Conservation (phyloP, 2,888 invertebrate species). For the Melieria picta region DNA sequence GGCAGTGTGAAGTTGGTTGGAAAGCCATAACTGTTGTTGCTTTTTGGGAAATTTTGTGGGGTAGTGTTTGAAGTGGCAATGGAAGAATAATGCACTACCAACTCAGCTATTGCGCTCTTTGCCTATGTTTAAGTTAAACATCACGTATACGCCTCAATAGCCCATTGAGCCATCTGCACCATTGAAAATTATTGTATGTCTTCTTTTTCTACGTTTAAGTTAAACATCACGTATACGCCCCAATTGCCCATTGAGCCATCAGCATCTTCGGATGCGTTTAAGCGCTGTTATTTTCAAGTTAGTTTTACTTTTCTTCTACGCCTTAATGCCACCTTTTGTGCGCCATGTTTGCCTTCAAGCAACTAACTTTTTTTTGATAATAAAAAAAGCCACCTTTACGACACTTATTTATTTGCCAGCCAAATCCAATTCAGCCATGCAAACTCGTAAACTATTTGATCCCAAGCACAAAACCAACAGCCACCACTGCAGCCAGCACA, state of each 20-base stretch:
- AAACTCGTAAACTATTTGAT: slow-evolving; percentile 8
- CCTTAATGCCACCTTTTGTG: too few relatives aligned
- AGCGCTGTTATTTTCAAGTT: not conserved
- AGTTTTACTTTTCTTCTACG: too few relatives aligned
- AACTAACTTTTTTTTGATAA: not conserved
- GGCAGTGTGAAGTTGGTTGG: too few relatives aligned
- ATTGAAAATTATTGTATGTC: not conserved
- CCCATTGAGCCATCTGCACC: not conserved
- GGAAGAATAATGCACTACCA: too few relatives aligned
- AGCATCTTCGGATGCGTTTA: not conserved
- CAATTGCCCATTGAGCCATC: not conserved
- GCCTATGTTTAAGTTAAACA: not conserved
- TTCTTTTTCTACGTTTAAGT: not conserved
- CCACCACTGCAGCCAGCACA: not conserved
- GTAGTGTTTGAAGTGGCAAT: too few relatives aligned
- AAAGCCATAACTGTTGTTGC: too few relatives aligned
- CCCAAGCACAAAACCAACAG: slow-evolving; percentile 3
- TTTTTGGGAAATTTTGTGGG: too few relatives aligned
- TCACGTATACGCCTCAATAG: not conserved
- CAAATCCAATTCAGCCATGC: not conserved
- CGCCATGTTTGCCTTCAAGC: not conserved
- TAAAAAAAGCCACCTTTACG: too few relatives aligned
- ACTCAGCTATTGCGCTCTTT: too few relatives aligned
- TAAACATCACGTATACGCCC: slow-evolving; percentile 2
- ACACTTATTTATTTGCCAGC: not conserved